phyloP scores from a whole-genome alignment of 2,113 vertebrate genomes.

The Erinaceus europaeus region DNA sequence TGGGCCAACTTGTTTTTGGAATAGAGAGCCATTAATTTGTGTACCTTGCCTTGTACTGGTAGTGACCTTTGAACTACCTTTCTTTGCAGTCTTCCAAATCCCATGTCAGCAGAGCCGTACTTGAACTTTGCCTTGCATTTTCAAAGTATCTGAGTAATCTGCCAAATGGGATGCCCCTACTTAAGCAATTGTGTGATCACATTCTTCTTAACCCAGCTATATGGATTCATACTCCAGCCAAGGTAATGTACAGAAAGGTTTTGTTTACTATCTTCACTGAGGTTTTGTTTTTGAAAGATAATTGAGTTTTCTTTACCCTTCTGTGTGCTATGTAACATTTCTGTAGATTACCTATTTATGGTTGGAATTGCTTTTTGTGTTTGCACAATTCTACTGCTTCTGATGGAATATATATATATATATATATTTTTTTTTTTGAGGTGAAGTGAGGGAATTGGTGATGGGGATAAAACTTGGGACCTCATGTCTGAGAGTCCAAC shows the following conservation, averaged over 20 bases:
- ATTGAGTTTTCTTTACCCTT: conserved; percentile 26
- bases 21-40: not conserved
- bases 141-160: conserved; percentile 96
- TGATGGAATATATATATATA: too few relatives aligned
- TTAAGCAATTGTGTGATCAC: conserved; percentile 98
- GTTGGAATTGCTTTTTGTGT: not conserved
- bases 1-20: not conserved
- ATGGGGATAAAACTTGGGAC: too few relatives aligned
- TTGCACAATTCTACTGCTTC: too few relatives aligned
- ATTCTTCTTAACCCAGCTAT: conserved; percentile 97
- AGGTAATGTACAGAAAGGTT: conserved; percentile 81
- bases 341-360: not conserved
- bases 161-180: conserved; percentile 91
- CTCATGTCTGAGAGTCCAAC: too few relatives aligned
- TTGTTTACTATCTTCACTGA: not conserved
- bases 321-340: not conserved
- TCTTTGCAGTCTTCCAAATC: conserved; percentile 93
- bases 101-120: conserved; percentile 91
- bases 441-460: too few relatives aligned
- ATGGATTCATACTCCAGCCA: conserved; percentile 97
- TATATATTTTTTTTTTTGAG: too few relatives aligned
- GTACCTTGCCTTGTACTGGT: conserved; percentile 33
- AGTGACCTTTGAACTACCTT: conserved; percentile 11
- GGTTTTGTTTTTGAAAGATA: not conserved
- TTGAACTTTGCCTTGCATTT: conserved; percentile 96